These are phyloP conservation scores for Varanus salvator DNA, from an alignment of 2,113 vertebrate species.

Conservation along the genomic window DNA sequence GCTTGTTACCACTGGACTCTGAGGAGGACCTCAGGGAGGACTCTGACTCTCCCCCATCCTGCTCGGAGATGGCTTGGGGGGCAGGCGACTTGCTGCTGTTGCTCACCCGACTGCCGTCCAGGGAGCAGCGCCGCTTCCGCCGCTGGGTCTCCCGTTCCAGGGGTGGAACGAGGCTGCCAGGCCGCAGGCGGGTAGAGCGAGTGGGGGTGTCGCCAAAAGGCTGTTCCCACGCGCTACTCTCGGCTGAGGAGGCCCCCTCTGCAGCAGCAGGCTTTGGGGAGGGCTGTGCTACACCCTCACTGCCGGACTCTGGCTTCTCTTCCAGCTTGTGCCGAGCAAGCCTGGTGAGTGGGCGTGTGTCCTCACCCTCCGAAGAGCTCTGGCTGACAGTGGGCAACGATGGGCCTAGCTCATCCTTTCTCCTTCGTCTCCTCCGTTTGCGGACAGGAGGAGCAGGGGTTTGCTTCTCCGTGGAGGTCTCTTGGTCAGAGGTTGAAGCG, in stretches of 20 bases:
- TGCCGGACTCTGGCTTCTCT: conserved; percentile 57
- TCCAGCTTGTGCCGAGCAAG: conserved; percentile 70
- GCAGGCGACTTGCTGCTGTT: conserved; percentile 34
- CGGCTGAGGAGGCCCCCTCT: conserved; percentile 70
- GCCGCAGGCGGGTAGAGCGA: conserved; percentile 86
- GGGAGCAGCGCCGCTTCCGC: conserved; percentile 70
- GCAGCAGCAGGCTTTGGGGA: conserved; percentile 29
- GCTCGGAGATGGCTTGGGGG: conserved; percentile 58
- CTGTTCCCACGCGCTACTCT: conserved; percentile 73
- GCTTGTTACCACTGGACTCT: conserved; percentile 65
- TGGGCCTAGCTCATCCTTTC: conserved; percentile 61
- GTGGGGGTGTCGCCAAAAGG: conserved; percentile 62
- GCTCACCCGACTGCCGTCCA: conserved; percentile 2
- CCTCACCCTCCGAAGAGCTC: conserved; percentile 77
- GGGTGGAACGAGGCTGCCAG: conserved; percentile 85
- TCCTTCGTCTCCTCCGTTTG: conserved; percentile 72
- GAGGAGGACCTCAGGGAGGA: conserved; percentile 46
- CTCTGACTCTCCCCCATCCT: conserved; percentile 69
- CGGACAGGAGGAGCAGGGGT: background rate
- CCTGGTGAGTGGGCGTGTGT: conserved; percentile 71
- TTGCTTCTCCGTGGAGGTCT: background rate
- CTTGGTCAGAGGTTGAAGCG: conserved; percentile 43
- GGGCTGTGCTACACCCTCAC: conserved; percentile 56
- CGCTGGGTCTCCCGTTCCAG: conserved; percentile 82
- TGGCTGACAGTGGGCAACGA: conserved; percentile 64